Conservation (phyloP, 2,797 vertebrate genomes). For the Buphagus erythrorhynchus region DNA sequence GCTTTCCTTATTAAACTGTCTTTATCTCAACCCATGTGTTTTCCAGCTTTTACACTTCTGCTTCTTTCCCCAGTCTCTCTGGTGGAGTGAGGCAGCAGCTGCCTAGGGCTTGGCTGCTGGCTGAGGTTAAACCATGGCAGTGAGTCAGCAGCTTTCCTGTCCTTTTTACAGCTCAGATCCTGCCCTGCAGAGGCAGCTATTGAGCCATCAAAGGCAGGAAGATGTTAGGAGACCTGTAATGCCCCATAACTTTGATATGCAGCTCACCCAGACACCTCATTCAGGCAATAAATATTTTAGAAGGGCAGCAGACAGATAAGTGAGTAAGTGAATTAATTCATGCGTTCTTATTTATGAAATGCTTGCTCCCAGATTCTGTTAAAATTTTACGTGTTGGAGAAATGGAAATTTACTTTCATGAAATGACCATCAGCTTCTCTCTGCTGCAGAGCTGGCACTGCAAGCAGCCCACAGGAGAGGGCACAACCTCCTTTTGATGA, state of each 20-base stretch:
- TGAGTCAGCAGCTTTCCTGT: neutral
- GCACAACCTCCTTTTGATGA: neutral
- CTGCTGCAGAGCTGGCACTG: neutral
- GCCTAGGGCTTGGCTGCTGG: neutral
- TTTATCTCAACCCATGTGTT: neutral
- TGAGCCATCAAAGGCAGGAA: constrained; percentile 24
- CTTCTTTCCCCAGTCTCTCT: neutral
- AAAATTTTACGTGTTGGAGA: neutral
- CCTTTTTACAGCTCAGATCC: neutral
- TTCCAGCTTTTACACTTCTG: neutral
- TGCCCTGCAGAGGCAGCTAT: constrained; percentile 28
- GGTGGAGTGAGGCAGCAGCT: neutral
- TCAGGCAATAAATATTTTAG: constrained; percentile 33
- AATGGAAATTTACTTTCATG: neutral
- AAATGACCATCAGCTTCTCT: neutral
- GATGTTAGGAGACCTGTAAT: neutral
- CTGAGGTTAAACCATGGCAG: neutral
- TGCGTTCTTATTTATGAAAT: neutral
- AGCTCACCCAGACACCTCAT: neutral
- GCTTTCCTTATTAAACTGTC: neutral
- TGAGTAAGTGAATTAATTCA: constrained; percentile 19
- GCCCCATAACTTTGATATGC: neutral
- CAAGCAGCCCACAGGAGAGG: fast-evolving
- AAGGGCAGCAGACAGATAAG: neutral
- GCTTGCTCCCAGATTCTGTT: neutral